Evolutionary conservation across 2,113 vertebrate genomes (phyloP), one percentile per base, ranked within the genome.

Genomic region (Labeo rohita): DNA sequence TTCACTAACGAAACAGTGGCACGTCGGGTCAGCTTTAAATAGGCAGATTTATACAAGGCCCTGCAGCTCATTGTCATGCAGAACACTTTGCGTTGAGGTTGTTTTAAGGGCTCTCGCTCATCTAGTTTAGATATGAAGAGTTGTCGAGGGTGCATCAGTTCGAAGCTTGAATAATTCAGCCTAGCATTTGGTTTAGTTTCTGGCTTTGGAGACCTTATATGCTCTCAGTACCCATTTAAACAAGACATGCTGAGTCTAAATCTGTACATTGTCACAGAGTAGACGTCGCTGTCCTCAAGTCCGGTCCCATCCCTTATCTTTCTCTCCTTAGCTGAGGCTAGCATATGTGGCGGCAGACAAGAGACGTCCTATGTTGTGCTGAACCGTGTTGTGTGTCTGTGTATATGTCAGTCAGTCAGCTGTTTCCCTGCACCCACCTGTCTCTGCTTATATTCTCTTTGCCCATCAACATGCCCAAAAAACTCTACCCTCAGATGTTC

Each of bases 1-100:
- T 94, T 88, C 85, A 85, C 86, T 92, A 92, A 93, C 92, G 90
- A 92, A 87, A 81, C 89, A 86, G 89, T 87, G 90, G 93, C 89
- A 88, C 68, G 59, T 12, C 76, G 80, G 89, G 88, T 84, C 66
- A 13, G 18, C 89, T 90, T 92, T 87, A 85, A 89, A 93, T 92
- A 90, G 72, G 92, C 90, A 89, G 82, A 90, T 86, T 87, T 80
- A 39, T 39, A 78, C 75, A 56, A 80, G 21, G 77, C 54, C 80
- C 9, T 82, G 63, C 28, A n/a, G 63, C 65, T 52, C 16, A 52
- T 66, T 82, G 80, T 68, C 59, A 66, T 28, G 39, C 2, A 16
- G 39, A 23, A 65, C n/a, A 28, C 43, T 80, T 80, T 80, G 36
- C n/a, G 15, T 39, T 47, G 43, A 28, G n/a, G n/a, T 75, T 52